These are phyloP conservation scores for Diaprepes abbreviatus DNA, from an alignment of 2,888 invertebrate species.

Conservation along the genomic window DNA sequence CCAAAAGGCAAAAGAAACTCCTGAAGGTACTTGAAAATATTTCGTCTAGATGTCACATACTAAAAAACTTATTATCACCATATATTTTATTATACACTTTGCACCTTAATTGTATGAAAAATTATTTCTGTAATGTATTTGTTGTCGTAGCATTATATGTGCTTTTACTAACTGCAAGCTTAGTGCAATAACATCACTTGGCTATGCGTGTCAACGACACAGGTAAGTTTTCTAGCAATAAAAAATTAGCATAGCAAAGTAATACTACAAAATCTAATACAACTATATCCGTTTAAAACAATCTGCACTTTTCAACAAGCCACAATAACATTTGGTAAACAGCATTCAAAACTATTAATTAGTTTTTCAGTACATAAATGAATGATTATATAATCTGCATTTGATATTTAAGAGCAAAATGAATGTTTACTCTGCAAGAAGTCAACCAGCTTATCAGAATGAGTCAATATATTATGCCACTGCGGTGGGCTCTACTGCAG, in stretches of 20 bases:
- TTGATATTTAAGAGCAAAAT: too few species aligned
- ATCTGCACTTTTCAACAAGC: too few species aligned
- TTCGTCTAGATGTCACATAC: neutral
- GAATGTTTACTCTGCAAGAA: too few species aligned
- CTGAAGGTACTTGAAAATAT: constrained; percentile 63
- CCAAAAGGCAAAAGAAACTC: constrained; percentile 61
- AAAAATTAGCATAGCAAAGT: constrained; percentile 4
- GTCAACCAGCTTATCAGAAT: too few species aligned
- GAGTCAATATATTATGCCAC: too few species aligned
- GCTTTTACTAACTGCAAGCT: constrained; percentile 13
- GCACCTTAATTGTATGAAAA: neutral
- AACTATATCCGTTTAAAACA: too few species aligned
- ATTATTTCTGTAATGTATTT: constrained; percentile 1
- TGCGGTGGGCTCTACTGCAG: too few species aligned
- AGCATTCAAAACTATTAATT: too few species aligned
- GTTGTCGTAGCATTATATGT: constrained; percentile 4
- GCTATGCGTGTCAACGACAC: neutral
- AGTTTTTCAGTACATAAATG: too few species aligned
- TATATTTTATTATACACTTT: neutral
- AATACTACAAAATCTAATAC: neutral
- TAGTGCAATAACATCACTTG: constrained; percentile 10
- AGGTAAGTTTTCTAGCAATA: constrained; percentile 11
- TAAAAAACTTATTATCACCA: constrained; percentile 13
- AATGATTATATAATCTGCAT: too few species aligned
- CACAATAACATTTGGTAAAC: too few species aligned